Evolutionary conservation across 2,888 invertebrate genomes (phyloP).

Genomic region (Eupithecia subfuscata): DNA sequence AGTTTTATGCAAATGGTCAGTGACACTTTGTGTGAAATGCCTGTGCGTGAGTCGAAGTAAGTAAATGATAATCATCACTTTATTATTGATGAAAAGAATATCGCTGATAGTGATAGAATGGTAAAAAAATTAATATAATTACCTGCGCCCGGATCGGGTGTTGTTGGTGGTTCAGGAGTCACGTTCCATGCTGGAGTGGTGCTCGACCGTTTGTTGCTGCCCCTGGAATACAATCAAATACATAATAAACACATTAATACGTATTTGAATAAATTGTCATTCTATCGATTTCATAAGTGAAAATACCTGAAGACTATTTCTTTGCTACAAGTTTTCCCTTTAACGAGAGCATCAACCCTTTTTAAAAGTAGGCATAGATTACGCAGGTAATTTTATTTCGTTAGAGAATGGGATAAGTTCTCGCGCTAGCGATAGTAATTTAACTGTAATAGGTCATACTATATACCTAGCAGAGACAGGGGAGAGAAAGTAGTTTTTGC

Average conservation of each 20-base stretch:
- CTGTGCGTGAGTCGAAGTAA: too few relatives aligned
- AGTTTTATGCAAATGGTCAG: too few relatives aligned
- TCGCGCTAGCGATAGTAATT: neutral
- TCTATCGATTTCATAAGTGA: too few relatives aligned
- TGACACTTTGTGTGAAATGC: too few relatives aligned
- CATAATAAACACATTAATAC: too few relatives aligned
- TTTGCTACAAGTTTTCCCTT: neutral
- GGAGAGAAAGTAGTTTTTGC: too few relatives aligned
- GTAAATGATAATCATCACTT: too few relatives aligned
- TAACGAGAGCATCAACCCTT: neutral
- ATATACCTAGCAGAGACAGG: too few relatives aligned
- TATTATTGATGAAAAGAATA: too few relatives aligned
- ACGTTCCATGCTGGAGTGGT: constrained; percentile 84
- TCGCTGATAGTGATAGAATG: too few relatives aligned
- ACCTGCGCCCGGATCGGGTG: constrained; percentile 95
- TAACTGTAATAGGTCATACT: neutral
- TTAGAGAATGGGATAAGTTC: neutral
- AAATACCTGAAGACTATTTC: neutral
- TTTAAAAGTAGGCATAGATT: neutral
- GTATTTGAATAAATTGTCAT: too few relatives aligned
- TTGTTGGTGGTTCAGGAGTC: constrained; percentile 94
- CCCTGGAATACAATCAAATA: constrained; percentile 44
- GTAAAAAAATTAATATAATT: constrained; percentile 34
- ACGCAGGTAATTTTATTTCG: neutral
- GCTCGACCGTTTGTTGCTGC: constrained; percentile 70